Base-by-base conservation (phyloP, 2,888 invertebrate genomes). In the Tholera decimalis region DNA sequence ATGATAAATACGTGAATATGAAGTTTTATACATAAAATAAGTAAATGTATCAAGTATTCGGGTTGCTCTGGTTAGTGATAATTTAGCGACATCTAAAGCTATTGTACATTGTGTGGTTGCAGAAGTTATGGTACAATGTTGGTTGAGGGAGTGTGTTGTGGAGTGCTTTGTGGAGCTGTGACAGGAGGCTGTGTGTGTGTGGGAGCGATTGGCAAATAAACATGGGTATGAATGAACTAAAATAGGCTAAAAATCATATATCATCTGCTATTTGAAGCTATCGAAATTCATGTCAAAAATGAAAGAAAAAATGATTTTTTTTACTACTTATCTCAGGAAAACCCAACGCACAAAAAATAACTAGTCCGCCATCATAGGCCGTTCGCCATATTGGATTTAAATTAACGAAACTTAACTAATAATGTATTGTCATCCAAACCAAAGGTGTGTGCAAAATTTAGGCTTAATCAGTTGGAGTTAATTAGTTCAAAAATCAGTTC, bases 1-100 rank as follows among this genome's bases (percentile, higher is more conserved):
- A 46, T 15, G 28, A 41, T 28, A 51, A 47, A 70, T 70, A 57
- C 37, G 28, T 54, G 51, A 30, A 62, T 44, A 76, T 61, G 35
- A 55, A 41, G 26, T 47, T 37, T 28, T 20, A 24, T 28, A 44
- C n/a, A 49, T 41, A 58, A 6, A 35, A 43, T 58, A 47, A 18
- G 44, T 33, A 62, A 71, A 47, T 66, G 35, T 68, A 57, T 18
- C 30, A 39, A 56, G 46, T 57, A 35, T 51, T 39, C 24, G 35
- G 8, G 44, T 63, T 30, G 55, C n/a, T 60, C 18, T 47, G 44
- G 77, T 77, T 77, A 77, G 81, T 80, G 56, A 49, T 54, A 37
- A 37, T 53, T 69, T 65, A 53, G 67, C 78, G 78, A 77, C 67
- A 77, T 61, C 54, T 72, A 77, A 77, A 73, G 67, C 78, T 73